phyloP scores from a whole-genome alignment of 2,888 invertebrate genomes.

The Andrena chrysosceles region DNA sequence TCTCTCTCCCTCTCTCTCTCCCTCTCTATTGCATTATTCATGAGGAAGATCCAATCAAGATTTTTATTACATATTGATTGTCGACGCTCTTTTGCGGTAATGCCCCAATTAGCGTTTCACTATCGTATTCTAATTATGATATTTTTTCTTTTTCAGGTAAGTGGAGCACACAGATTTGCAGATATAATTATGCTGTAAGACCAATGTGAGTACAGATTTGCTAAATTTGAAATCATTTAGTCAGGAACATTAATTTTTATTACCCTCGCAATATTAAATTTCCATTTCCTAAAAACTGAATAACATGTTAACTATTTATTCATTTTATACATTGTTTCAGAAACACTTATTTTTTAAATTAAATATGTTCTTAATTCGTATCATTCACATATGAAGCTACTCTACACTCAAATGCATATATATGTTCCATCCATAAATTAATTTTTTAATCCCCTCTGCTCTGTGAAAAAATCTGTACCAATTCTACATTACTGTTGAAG shows the following conservation, averaged over 20 bases:
- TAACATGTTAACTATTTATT: neutral
- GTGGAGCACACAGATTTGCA: neutral
- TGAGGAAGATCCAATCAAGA: neutral
- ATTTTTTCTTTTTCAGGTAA: constrained; percentile 5
- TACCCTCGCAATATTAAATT: neutral
- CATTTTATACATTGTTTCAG: neutral
- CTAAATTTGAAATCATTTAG: neutral
- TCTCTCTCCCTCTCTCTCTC: neutral
- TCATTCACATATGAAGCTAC: too few species aligned
- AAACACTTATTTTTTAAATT: too few species aligned
- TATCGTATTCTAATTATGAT: neutral
- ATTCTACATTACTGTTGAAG: too few species aligned
- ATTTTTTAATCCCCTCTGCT: too few species aligned
- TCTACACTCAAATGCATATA: too few species aligned
- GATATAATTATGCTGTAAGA: neutral
- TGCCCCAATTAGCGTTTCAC: too few species aligned
- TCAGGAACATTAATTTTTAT: neutral
- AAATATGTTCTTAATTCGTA: too few species aligned
- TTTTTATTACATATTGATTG: neutral
- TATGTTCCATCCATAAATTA: too few species aligned
- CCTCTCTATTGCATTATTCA: neutral
- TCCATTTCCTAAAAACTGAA: neutral
- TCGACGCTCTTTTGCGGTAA: too few species aligned
- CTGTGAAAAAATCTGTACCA: too few species aligned
- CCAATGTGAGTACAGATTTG: neutral